phyloP scores from a whole-genome alignment of 2,113 vertebrate genomes.

The Zeus faber region DNA sequence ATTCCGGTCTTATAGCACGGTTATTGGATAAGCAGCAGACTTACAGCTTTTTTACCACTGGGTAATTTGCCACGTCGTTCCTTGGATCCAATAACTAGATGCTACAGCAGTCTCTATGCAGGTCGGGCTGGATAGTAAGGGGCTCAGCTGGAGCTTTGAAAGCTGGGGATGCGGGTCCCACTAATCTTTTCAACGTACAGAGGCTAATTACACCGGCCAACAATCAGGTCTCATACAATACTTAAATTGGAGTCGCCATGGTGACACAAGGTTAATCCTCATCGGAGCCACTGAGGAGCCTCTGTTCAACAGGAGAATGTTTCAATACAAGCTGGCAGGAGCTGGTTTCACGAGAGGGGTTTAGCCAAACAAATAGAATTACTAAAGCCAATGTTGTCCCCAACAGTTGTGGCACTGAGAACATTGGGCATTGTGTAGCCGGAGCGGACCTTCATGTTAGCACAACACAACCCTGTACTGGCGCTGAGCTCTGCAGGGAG shows the following conservation, averaged over 20 bases:
- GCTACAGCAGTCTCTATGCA: slow-evolving; percentile 15
- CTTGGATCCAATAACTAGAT: slow-evolving; percentile 11
- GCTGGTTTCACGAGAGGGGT: slow-evolving; percentile 9
- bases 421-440: slow-evolving; percentile 27
- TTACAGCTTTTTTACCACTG: too few relatives aligned
- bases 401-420: slow-evolving; percentile 36
- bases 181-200: slow-evolving; percentile 14
- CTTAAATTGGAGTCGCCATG: slow-evolving; percentile 28
- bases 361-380: slow-evolving; percentile 28
- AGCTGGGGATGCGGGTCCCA: slow-evolving; percentile 4
- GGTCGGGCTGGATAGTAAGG: slow-evolving; percentile 9
- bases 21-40: too few relatives aligned
- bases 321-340: slow-evolving; percentile 51
- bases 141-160: slow-evolving; percentile 10
- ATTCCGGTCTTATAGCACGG: too few relatives aligned
- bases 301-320: slow-evolving; percentile 41
- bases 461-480: slow-evolving; percentile 17
- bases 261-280: slow-evolving; percentile 55
- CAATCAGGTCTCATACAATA: slow-evolving; percentile 14
- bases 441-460: slow-evolving; percentile 40
- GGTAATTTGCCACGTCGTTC: not conserved
- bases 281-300: slow-evolving; percentile 23
- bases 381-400: slow-evolving; percentile 34
- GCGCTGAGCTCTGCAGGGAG: not conserved
- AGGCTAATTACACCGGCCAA: slow-evolving; percentile 41